Conservation (phyloP, 2,113 vertebrate genomes). For the Oryzias javanicus region DNA sequence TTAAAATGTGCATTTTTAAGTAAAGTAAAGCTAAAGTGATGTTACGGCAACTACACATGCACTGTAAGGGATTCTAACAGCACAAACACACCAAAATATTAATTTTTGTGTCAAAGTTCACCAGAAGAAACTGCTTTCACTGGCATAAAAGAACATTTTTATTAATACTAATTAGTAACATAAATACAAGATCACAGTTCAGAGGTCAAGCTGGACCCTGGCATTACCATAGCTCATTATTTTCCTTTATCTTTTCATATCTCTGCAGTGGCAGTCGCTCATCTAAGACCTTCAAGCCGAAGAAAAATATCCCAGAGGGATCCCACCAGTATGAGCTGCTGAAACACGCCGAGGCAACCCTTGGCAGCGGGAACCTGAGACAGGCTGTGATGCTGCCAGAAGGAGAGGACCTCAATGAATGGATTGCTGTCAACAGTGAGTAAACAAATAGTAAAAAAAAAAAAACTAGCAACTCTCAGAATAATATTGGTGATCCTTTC, state of each 20-base stretch:
- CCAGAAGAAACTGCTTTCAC: no score
- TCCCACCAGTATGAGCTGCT: constrained; percentile 96
- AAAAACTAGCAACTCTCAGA: not conserved
- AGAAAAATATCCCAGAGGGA: constrained; percentile 95
- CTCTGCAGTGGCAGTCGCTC: constrained; percentile 84
- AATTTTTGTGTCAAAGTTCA: no score
- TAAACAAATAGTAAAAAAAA: constrained; percentile 12
- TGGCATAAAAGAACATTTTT: no score
- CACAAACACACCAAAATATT: no score
- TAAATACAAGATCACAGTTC: not conserved
- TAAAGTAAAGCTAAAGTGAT: not conserved
- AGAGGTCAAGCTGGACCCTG: not conserved
- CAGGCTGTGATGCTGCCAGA: constrained; percentile 94
- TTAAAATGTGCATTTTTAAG: not conserved
- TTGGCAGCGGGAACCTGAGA: constrained; percentile 92
- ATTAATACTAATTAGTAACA: not conserved
- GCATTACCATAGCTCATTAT: not conserved
- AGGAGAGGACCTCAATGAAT: constrained; percentile 96
- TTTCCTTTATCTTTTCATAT: not conserved
- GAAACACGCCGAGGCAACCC: constrained; percentile 92
- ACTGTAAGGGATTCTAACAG: no score
- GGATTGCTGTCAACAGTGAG: constrained; percentile 98
- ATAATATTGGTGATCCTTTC: not conserved
- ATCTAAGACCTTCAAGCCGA: constrained; percentile 96
- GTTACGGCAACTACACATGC: not conserved